Evolutionary conservation across 2,888 invertebrate species (phyloP).

Genomic region (Falcaria lacertinaria): DNA sequence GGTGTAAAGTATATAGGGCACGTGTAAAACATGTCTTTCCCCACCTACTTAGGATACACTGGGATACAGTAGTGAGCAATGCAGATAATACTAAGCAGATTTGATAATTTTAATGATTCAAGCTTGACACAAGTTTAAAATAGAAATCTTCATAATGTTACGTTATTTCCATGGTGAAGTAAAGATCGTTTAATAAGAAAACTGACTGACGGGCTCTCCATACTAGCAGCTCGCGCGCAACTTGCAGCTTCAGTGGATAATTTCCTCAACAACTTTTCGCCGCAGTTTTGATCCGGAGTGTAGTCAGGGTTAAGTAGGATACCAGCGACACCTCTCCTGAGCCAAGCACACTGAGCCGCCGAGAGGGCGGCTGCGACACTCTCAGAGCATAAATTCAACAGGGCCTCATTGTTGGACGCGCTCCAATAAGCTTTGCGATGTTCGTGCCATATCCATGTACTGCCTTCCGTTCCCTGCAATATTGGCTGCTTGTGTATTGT

Average conservation of each 20-base stretch:
- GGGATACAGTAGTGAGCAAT: too few species aligned
- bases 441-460: slow-evolving; percentile 52
- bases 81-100: too few species aligned
- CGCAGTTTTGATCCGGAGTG: slow-evolving; percentile 35
- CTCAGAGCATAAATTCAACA: slow-evolving; percentile 61
- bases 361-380: slow-evolving; percentile 41
- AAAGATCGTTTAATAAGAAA: too few species aligned
- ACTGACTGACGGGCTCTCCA: slow-evolving; percentile 62
- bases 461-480: slow-evolving; percentile 27
- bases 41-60: too few species aligned
- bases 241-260: slow-evolving; percentile 49
- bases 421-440: slow-evolving; percentile 45
- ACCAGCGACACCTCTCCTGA: slow-evolving; percentile 53
- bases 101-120: too few species aligned
- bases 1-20: too few species aligned
- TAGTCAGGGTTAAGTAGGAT: slow-evolving; percentile 56
- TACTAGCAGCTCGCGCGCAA: slow-evolving; percentile 44
- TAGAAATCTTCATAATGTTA: too few species aligned
- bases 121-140: too few species aligned
- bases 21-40: too few species aligned
- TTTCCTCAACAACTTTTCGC: slow-evolving; percentile 45
- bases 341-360: slow-evolving; percentile 54
- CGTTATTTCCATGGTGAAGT: too few species aligned
- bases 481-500: not conserved
- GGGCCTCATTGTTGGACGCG: slow-evolving; percentile 37